Percentiles rank a stretch among this genome's conserved stretches.
Conservation (phyloP, 2,797 vertebrate genomes). For the Austrolebias charrua region DNA sequence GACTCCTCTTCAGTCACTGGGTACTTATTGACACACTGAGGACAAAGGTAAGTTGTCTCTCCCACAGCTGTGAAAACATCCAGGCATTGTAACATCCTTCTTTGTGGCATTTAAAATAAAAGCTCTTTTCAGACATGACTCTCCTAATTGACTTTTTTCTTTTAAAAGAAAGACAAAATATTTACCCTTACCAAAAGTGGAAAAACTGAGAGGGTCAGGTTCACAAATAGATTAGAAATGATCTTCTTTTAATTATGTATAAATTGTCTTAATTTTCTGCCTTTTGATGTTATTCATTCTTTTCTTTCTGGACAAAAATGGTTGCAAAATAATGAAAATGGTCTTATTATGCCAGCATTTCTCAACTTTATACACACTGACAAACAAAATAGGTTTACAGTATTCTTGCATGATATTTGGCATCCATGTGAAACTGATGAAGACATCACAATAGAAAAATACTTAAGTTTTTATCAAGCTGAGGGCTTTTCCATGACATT, state of each 20-base stretch:
- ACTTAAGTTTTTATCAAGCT: too few relatives aligned
- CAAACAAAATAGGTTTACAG: too few relatives aligned
- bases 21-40: constrained; percentile 45
- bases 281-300: not conserved
- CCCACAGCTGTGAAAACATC: constrained; percentile 55
- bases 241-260: not conserved
- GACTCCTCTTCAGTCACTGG: constrained; percentile 29
- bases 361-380: too few relatives aligned
- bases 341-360: not conserved
- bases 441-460: too few relatives aligned
- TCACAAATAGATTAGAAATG: not conserved
- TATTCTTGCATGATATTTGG: too few relatives aligned
- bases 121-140: constrained; percentile 14
- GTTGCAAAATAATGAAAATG: not conserved
- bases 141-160: constrained; percentile 16
- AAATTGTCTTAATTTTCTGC: not conserved
- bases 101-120: constrained; percentile 33
- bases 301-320: not conserved
- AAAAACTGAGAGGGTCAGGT: not conserved
- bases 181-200: constrained; percentile 14
- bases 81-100: constrained; percentile 24
- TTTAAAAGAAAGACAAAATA: constrained; percentile 20
- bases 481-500: too few relatives aligned
- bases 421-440: too few relatives aligned
- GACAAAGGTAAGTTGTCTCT: constrained; percentile 56